These are phyloP conservation scores for Willisornis vidua DNA, from an alignment of 2,113 vertebrate species.

Conservation along the genomic window DNA sequence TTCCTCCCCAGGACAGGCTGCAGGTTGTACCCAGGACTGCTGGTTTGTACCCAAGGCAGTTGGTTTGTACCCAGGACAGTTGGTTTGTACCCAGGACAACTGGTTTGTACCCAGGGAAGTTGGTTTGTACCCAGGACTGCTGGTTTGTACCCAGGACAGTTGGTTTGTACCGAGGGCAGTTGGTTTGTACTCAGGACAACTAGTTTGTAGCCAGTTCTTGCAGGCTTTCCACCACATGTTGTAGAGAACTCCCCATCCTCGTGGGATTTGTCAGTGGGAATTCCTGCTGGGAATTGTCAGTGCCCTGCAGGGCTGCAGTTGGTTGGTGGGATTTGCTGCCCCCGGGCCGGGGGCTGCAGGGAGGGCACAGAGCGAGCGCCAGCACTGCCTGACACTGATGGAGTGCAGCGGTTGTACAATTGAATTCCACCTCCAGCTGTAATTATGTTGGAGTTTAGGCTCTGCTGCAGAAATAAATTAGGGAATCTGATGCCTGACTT, in stretches of 20 bases:
- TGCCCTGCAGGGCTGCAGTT: accelerated
- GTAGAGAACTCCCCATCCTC: accelerated
- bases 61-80: too few species aligned
- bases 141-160: not conserved
- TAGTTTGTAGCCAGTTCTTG: accelerated
- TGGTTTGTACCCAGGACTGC: not conserved
- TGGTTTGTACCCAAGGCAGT: too few species aligned
- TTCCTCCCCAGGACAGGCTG: not conserved
- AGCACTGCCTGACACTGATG: not conserved
- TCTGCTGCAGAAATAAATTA: not conserved
- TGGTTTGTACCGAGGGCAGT: too few species aligned
- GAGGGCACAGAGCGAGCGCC: accelerated
- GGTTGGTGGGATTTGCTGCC: accelerated
- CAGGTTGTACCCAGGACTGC: too few species aligned
- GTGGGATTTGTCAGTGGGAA: too few species aligned
- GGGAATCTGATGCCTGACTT: not conserved
- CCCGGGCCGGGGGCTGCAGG: accelerated
- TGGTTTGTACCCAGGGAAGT: too few species aligned
- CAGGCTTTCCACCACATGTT: accelerated
- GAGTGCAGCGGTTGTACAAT: not conserved
- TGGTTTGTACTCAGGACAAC: not conserved
- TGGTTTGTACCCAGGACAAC: not conserved
- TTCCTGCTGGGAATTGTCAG: not conserved
- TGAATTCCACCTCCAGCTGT: not conserved
- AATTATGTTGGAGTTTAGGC: not conserved